phyloP scores from a whole-genome alignment of 2,797 vertebrate species.

The Cirrhinus molitorella region DNA sequence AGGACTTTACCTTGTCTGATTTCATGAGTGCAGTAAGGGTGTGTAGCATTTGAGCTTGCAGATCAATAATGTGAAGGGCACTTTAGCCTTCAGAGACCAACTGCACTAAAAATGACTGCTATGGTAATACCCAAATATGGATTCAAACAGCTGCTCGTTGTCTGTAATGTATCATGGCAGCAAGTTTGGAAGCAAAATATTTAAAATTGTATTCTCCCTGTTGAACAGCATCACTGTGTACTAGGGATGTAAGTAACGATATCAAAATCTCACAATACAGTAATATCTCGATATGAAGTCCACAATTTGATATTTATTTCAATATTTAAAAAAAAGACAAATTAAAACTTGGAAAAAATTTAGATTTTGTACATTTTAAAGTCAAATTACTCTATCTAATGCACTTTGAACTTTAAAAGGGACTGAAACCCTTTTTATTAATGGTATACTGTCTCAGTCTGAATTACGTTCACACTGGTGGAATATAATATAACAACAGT shows the following conservation, averaged over 20 bases:
- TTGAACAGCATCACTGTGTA: not conserved
- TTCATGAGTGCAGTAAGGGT: constrained; percentile 97
- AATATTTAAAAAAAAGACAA: too few species aligned
- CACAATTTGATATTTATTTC: too few species aligned
- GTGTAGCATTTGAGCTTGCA: constrained; percentile 66
- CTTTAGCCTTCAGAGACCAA: constrained; percentile 1
- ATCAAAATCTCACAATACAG: too few species aligned
- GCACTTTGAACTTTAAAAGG: too few species aligned
- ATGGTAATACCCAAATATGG: not conserved
- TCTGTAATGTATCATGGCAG: not conserved
- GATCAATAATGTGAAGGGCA: not conserved
- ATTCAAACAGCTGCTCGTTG: not conserved
- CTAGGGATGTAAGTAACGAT: not conserved
- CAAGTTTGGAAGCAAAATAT: not conserved
- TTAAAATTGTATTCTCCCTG: not conserved
- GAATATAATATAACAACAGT: too few species aligned
- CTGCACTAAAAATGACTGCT: not conserved
- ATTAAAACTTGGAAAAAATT: too few species aligned
- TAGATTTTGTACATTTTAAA: too few species aligned
- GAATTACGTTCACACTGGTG: too few species aligned
- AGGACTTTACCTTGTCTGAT: constrained; percentile 95
- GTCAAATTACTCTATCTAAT: too few species aligned
- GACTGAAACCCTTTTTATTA: too few species aligned
- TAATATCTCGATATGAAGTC: too few species aligned
- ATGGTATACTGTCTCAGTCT: too few species aligned